These are phyloP conservation scores for Drosophila bipectinata DNA, from an alignment of 1,140 invertebrate species.

Conservation along the genomic window DNA sequence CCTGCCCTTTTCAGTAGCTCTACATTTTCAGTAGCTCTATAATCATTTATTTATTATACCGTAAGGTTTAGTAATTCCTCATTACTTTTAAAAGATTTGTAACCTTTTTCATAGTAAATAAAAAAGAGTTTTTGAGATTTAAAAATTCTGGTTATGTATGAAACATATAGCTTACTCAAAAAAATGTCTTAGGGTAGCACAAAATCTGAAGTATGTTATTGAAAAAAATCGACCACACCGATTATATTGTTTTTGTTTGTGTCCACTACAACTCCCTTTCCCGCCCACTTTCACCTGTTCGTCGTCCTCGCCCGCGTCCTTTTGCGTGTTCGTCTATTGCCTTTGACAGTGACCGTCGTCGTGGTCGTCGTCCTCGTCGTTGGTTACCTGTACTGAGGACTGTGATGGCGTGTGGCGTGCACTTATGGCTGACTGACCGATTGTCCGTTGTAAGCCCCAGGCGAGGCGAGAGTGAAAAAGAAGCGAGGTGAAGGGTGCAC, in stretches of 20 bases:
- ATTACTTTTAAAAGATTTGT: too few species aligned
- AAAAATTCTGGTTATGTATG: not conserved
- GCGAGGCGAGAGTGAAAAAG: not conserved
- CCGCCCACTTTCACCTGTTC: conserved; percentile 36
- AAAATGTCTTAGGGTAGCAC: not conserved
- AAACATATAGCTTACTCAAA: not conserved
- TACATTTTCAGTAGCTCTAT: too few species aligned
- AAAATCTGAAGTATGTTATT: not conserved
- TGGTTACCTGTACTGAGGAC: conserved; percentile 12
- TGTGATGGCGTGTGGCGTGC: conserved; percentile 40
- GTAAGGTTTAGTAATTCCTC: too few species aligned
- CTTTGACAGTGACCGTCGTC: conserved; percentile 66
- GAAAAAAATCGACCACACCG: conserved; percentile 14
- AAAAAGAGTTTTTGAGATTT: not conserved
- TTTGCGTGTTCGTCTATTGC: conserved; percentile 37
- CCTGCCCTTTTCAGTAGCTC: too few species aligned
- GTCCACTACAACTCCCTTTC: conserved; percentile 7
- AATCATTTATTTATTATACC: too few species aligned
- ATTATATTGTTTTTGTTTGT: conserved; percentile 24
- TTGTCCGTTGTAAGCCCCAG: conserved; percentile 28
- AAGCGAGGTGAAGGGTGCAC: not conserved
- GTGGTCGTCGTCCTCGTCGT: conserved; percentile 19
- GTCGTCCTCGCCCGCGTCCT: conserved; percentile 20
- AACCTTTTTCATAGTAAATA: too few species aligned
- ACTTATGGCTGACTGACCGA: conserved; percentile 48